These are phyloP conservation scores for Coleophora deauratella DNA, from an alignment of 2,888 invertebrate species.

Conservation along the genomic window DNA sequence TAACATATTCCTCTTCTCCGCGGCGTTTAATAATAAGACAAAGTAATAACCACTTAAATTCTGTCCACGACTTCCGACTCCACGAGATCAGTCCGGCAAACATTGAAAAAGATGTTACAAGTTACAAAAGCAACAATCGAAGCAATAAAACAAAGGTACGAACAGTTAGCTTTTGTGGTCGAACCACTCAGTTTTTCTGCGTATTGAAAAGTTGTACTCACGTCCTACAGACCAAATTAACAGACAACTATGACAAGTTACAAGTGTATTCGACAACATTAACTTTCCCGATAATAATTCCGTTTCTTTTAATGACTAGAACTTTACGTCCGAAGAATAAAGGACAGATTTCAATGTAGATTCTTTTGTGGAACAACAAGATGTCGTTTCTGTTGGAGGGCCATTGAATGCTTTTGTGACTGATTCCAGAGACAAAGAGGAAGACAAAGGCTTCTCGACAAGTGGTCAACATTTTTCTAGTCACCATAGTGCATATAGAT, in stretches of 20 bases:
- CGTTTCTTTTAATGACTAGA: conserved; percentile 2
- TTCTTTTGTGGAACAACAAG: conserved; percentile 17
- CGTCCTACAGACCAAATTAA: conserved; percentile 59
- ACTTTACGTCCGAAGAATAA: conserved; percentile 22
- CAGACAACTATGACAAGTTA: conserved; percentile 68
- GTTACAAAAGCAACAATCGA: conserved; percentile 9
- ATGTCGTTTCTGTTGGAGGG: conserved; percentile 28
- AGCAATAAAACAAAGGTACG: background rate
- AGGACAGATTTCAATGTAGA: conserved; percentile 18
- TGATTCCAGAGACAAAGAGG: conserved; percentile 57
- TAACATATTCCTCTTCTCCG: too few species aligned
- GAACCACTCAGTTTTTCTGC: conserved; percentile 45
- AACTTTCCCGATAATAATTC: conserved; percentile 14
- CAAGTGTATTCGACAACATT: conserved; percentile 49
- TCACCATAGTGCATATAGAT: conserved; percentile 31
- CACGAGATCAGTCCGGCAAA: conserved; percentile 10
- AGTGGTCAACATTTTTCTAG: conserved; percentile 58
- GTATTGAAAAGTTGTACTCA: conserved; percentile 42
- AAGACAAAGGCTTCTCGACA: conserved; percentile 56
- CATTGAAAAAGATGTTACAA: background rate
- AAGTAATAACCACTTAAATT: too few species aligned
- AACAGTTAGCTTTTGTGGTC: conserved; percentile 26
- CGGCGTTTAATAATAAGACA: too few species aligned
- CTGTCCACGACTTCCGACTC: conserved; percentile 4
- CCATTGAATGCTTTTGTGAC: conserved; percentile 53